Evolutionary conservation across 1,140 invertebrate genomes (phyloP).

Genomic region (Maconellicoccus hirsutus): DNA sequence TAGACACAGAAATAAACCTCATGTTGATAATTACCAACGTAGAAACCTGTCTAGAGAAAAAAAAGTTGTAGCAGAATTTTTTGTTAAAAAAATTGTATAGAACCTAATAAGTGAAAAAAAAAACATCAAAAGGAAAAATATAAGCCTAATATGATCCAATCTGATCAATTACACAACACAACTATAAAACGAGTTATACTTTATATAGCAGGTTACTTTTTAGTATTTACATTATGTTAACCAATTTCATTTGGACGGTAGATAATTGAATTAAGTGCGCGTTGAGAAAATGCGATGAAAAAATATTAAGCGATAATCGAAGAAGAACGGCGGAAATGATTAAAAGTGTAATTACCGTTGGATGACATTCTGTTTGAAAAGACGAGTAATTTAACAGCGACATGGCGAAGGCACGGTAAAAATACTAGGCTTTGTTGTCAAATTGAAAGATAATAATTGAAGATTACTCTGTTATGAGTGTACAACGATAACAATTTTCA

Average conservation of each 20-base stretch:
- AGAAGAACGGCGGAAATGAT: conserved; percentile 11
- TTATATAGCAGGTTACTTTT: neutral
- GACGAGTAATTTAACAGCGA: neutral
- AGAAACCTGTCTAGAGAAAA: too few species aligned
- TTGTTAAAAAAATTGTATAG: too few species aligned
- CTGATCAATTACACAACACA: too few species aligned
- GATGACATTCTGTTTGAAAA: conserved; percentile 18
- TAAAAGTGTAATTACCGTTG: conserved; percentile 6
- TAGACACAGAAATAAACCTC: too few species aligned
- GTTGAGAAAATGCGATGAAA: neutral
- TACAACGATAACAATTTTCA: conserved; percentile 12
- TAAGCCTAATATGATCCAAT: too few species aligned
- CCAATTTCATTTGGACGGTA: neutral
- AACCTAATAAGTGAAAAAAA: too few species aligned
- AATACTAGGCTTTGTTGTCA: conserved; percentile 9
- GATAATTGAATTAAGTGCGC: conserved; percentile 11
- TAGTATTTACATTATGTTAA: neutral
- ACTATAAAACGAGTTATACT: too few species aligned
- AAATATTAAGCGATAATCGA: neutral
- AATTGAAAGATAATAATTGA: conserved; percentile 21
- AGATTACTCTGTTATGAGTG: conserved; percentile 14
- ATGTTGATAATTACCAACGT: too few species aligned
- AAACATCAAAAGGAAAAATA: too few species aligned
- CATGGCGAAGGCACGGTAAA: conserved; percentile 3
- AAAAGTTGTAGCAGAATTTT: too few species aligned